These are phyloP conservation scores for Sparidentex hasta DNA, from an alignment of 2,797 vertebrate species.

Conservation along the genomic window DNA sequence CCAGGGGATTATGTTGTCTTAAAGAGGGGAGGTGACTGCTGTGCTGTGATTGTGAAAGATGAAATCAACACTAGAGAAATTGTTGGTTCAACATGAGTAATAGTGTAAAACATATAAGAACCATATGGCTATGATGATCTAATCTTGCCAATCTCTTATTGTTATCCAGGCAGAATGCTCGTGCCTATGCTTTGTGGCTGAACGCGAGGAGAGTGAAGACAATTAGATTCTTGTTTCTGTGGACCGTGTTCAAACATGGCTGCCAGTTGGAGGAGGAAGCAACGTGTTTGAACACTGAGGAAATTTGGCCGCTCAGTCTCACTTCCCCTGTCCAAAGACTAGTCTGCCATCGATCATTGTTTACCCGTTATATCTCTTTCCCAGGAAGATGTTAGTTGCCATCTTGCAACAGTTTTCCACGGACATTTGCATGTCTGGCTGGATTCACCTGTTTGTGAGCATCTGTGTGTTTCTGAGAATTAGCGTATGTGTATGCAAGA, in stretches of 20 bases:
- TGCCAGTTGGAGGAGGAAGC: conserved; percentile 57
- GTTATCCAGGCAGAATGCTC: conserved; percentile 24
- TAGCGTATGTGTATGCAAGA: conserved; percentile 52
- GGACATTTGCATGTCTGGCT: conserved; percentile 66
- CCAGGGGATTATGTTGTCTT: conserved; percentile 32
- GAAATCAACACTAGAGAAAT: conserved; percentile 4
- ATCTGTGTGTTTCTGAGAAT: conserved; percentile 22
- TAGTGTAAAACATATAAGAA: conserved; percentile 33
- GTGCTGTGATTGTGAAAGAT: conserved; percentile 1
- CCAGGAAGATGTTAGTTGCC: conserved; percentile 56
- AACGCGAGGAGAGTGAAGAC: conserved; percentile 35
- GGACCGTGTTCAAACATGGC: conserved; percentile 17
- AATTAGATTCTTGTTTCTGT: conserved; percentile 46
- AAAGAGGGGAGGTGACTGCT: conserved; percentile 15
- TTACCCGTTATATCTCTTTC: conserved; percentile 59
- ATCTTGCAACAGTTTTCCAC: conserved; percentile 40
- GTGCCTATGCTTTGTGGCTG: conserved; percentile 25
- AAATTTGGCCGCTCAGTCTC: conserved; percentile 67
- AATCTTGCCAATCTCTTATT: conserved; percentile 39
- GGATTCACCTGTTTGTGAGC: conserved; percentile 46
- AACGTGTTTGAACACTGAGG: conserved; percentile 57
- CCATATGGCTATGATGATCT: conserved; percentile 10
- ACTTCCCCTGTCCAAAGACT: conserved; percentile 52
- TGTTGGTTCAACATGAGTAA: conserved; percentile 24
- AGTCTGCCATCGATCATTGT: conserved; percentile 76